Evolutionary conservation across 2,888 invertebrate genomes (phyloP).

Genomic region (Noctua janthina): DNA sequence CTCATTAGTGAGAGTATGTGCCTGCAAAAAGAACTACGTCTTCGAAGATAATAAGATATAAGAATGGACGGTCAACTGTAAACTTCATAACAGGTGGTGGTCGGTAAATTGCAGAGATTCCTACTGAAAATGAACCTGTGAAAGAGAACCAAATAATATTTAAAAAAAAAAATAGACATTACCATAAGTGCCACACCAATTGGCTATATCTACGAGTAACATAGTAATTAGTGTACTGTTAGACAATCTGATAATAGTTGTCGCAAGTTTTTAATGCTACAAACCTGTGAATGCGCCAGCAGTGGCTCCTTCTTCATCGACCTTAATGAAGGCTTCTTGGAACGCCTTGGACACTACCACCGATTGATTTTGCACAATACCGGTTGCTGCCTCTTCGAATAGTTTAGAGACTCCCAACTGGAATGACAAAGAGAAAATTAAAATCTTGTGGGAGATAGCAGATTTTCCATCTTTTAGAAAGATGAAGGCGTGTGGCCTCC

Average conservation of each 20-base stretch:
- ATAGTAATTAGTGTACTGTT: neutral
- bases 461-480: neutral
- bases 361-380: conserved; percentile 67
- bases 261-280: conserved; percentile 14
- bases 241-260: neutral
- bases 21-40: conserved; percentile 74
- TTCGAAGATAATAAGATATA: conserved; percentile 70
- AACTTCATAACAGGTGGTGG: conserved; percentile 49
- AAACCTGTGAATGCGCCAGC: conserved; percentile 93
- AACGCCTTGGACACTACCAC: conserved; percentile 91
- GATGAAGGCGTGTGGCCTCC: neutral
- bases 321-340: conserved; percentile 95
- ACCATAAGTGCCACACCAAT: neutral
- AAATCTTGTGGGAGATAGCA: neutral
- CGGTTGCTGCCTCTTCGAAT: conserved; percentile 71
- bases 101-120: conserved; percentile 23
- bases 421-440: conserved; percentile 6
- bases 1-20: conserved; percentile 68
- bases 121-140: conserved; percentile 46
- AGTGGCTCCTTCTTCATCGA: conserved; percentile 95
- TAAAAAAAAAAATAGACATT: neutral
- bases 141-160: conserved; percentile 15
- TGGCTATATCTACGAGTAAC: neutral
- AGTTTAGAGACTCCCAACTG: conserved; percentile 76
- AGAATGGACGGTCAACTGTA: conserved; percentile 66